These are phyloP conservation scores for Zaprionus camerounensis DNA, from an alignment of 1,140 invertebrate genomes.

Conservation along the genomic window DNA sequence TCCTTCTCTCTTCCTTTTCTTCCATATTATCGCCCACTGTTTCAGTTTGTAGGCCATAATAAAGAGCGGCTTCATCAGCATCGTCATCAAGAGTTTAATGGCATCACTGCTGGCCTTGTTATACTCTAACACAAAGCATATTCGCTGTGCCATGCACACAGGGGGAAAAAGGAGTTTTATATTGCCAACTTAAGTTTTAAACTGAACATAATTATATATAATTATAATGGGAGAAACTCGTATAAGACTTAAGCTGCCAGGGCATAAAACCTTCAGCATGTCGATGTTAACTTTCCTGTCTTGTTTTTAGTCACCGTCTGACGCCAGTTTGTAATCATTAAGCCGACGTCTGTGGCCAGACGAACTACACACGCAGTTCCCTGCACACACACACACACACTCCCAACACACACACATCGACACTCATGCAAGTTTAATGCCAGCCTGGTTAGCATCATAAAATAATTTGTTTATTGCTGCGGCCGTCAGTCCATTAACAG, in stretches of 20 bases:
- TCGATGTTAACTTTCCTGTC: not conserved
- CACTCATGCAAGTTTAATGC: conserved; percentile 4
- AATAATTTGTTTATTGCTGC: conserved; percentile 79
- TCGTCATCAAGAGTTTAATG: conserved; percentile 68
- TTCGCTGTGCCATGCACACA: not conserved
- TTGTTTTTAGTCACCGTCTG: conserved; percentile 43
- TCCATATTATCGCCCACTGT: not conserved
- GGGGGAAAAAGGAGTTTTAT: no score
- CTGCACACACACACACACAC: conserved; percentile 6
- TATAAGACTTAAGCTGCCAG: not conserved
- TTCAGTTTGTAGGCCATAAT: conserved; percentile 22
- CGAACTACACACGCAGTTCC: not conserved
- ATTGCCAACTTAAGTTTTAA: not conserved
- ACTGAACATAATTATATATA: no score
- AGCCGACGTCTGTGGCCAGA: conserved; percentile 37
- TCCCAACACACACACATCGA: not conserved
- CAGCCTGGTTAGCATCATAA: conserved; percentile 54
- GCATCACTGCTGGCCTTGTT: conserved; percentile 47
- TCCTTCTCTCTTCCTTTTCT: not conserved
- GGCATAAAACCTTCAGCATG: not conserved
- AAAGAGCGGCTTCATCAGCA: conserved; percentile 51
- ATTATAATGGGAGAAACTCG: not conserved
- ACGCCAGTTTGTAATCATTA: conserved; percentile 73
- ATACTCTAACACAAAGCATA: not conserved
- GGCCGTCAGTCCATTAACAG: conserved; percentile 68